These are phyloP conservation scores for Fundulus diaphanus DNA, from an alignment of 2,797 vertebrate species.

Conservation along the genomic window DNA sequence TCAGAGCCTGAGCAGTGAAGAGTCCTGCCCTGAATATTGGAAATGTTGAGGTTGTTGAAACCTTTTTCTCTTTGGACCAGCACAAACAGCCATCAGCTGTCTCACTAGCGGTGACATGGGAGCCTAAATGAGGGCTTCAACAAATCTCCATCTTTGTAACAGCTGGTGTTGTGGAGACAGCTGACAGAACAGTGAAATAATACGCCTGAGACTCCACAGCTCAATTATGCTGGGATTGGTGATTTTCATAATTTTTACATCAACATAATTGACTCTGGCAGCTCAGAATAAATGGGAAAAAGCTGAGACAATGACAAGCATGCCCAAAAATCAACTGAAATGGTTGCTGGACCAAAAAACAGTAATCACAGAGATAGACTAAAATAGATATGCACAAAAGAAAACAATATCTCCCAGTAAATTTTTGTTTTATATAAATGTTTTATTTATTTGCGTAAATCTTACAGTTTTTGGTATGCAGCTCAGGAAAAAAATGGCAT, in stretches of 20 bases:
- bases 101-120: conserved; percentile 14
- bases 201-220: conserved; percentile 38
- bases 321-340: background rate
- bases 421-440: background rate
- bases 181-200: conserved; percentile 36
- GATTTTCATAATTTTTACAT: conserved; percentile 45
- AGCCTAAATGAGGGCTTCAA: conserved; percentile 32
- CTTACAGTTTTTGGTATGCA: conserved; percentile 3
- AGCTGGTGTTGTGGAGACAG: conserved; percentile 33
- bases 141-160: conserved; percentile 38
- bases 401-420: background rate
- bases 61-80: conserved; percentile 4
- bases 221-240: conserved; percentile 58
- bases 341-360: background rate
- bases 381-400: background rate
- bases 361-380: background rate
- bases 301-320: background rate
- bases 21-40: conserved; percentile 1
- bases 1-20: background rate
- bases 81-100: conserved; percentile 23
- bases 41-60: conserved; percentile 23
- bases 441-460: background rate
- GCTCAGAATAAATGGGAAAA: conserved; percentile 27
- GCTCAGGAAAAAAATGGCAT: conserved; percentile 33
- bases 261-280: conserved; percentile 47